phyloP scores from a whole-genome alignment of 2,113 vertebrate species.

The Bos javanicus region DNA sequence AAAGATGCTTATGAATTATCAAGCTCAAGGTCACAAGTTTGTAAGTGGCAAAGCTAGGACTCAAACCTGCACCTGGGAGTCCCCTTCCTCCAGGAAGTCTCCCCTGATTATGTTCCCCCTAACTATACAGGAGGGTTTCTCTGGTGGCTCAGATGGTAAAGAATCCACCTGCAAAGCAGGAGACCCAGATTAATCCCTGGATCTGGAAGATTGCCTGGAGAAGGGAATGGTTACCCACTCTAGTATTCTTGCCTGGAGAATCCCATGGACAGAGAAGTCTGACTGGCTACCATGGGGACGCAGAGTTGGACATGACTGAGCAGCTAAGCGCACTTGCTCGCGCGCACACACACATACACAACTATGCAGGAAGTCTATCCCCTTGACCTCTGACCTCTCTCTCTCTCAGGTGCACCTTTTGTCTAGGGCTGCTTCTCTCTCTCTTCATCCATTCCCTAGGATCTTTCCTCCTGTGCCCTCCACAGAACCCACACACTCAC shows the following conservation, averaged over 20 bases:
- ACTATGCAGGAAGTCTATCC: not conserved
- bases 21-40: not conserved
- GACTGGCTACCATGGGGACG: not conserved
- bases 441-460: not conserved
- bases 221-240: not conserved
- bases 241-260: not conserved
- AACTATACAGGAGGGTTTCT: not conserved
- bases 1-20: not conserved
- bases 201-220: not conserved
- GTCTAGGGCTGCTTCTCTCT: not conserved
- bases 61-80: not conserved
- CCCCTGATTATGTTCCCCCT: not conserved
- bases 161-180: not conserved
- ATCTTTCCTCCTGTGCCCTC: not conserved
- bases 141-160: not conserved
- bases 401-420: not conserved
- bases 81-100: not conserved
- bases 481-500: not conserved
- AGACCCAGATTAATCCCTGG: not conserved
- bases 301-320: not conserved
- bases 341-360: fast-evolving
- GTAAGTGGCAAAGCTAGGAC: not conserved
- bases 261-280: not conserved
- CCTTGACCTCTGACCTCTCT: not conserved
- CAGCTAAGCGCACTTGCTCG: fast-evolving